Evolutionary conservation across 2,113 vertebrate genomes (phyloP).

Genomic region (Ochotona princeps): DNA sequence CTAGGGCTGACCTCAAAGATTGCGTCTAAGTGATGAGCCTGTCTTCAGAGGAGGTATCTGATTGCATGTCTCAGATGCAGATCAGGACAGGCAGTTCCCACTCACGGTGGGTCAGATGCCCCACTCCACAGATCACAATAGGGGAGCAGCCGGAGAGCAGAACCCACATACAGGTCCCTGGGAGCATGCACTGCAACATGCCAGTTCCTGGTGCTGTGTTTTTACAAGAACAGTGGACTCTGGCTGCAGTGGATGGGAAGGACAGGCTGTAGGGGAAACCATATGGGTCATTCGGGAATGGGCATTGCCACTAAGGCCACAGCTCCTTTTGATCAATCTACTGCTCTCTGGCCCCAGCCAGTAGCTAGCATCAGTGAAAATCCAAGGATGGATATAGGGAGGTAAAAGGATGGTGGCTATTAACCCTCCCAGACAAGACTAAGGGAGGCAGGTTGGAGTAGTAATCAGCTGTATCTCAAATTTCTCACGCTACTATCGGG

Average conservation of each 20-base stretch:
- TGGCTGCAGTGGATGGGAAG: background rate
- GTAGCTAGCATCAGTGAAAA: background rate
- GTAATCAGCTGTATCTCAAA: background rate
- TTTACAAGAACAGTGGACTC: background rate
- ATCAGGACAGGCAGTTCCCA: background rate
- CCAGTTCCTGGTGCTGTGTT: slow-evolving; percentile 55
- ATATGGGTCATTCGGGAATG: background rate
- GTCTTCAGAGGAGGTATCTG: background rate
- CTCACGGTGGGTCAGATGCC: background rate
- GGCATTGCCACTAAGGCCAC: background rate
- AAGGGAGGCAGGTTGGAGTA: background rate
- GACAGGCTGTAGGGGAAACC: background rate
- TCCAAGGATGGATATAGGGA: background rate
- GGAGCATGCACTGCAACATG: background rate
- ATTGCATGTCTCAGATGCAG: background rate
- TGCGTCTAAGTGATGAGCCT: background rate
- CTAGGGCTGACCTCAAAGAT: background rate
- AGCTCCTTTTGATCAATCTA: background rate
- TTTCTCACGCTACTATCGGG: background rate
- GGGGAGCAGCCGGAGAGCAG: background rate
- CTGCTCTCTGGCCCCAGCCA: background rate
- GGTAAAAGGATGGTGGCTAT: background rate
- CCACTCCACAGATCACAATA: background rate
- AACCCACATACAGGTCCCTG: rapidly evolving
- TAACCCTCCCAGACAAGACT: background rate